Evolutionary conservation across 1,140 invertebrate genomes (phyloP).

Genomic region (Holcopasites calliopsidis): DNA sequence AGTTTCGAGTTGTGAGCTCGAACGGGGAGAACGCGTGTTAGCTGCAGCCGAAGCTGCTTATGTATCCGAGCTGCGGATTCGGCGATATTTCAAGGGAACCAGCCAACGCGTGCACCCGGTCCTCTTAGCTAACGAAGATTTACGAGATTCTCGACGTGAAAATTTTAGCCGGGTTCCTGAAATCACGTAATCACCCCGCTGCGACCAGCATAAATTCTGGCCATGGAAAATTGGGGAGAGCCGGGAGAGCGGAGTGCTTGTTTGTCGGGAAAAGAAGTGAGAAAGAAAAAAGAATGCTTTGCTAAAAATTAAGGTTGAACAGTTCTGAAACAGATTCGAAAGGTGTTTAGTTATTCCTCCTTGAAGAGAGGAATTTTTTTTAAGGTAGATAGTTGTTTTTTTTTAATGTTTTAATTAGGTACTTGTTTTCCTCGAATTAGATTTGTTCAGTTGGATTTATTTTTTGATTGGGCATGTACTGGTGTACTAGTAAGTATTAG

Average conservation of each 20-base stretch:
- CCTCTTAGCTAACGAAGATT: slow-evolving; percentile 2
- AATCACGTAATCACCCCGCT: slow-evolving; percentile 8
- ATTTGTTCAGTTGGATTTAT: no score
- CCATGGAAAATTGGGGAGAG: not conserved
- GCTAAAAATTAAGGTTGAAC: no score
- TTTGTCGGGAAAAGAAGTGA: no score
- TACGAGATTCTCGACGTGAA: slow-evolving; percentile 13
- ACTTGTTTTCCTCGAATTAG: no score
- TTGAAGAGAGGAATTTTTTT: no score
- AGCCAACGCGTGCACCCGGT: not conserved
- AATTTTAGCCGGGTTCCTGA: slow-evolving; percentile 5
- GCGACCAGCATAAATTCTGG: not conserved
- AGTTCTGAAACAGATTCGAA: no score
- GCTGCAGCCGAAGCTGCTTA: not conserved
- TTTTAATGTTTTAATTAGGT: no score
- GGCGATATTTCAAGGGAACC: slow-evolving; percentile 22
- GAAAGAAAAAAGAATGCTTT: no score
- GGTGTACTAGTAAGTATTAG: no score
- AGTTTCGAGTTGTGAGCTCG: not conserved
- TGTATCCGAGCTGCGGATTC: slow-evolving; percentile 6
- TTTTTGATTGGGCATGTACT: no score
- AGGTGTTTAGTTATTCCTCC: no score
- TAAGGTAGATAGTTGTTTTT: no score
- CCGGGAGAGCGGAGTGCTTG: not conserved
- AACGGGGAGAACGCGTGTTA: not conserved